These are phyloP conservation scores for Lonchura striata DNA, from an alignment of 2,113 vertebrate genomes.

Conservation along the genomic window DNA sequence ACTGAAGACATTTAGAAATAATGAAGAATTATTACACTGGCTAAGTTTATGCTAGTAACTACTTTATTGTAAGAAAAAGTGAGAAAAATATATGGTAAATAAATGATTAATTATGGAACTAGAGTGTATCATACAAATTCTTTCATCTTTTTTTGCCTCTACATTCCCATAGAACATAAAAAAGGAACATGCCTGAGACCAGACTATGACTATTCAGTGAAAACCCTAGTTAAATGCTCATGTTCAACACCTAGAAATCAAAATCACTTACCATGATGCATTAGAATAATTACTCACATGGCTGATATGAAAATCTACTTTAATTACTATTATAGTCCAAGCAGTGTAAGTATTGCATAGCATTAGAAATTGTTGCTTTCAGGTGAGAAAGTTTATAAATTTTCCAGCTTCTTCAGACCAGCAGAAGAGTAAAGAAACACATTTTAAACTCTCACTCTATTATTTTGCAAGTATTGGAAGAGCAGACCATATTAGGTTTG, in stretches of 20 bases:
- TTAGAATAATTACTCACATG: background rate
- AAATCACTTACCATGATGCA: background rate
- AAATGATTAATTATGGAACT: background rate
- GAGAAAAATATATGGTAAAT: background rate
- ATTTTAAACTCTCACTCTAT: background rate
- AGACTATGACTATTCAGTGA: background rate
- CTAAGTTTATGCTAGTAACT: background rate
- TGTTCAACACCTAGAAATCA: background rate
- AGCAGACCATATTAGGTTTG: background rate
- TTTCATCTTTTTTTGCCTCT: background rate
- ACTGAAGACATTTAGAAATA: background rate
- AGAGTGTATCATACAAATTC: background rate
- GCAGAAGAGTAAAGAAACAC: background rate
- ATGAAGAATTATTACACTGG: background rate
- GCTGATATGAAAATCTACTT: background rate
- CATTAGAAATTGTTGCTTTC: background rate
- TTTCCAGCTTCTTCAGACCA: background rate
- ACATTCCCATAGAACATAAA: background rate
- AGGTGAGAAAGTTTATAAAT: background rate
- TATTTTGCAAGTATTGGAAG: background rate
- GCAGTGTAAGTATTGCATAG: background rate
- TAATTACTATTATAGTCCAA: background rate
- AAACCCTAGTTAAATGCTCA: background rate
- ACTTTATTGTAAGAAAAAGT: background rate
- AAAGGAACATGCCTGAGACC: background rate